These are phyloP conservation scores for Peromyscus aztecus DNA, from an alignment of 2,797 vertebrate species.

Conservation along the genomic window DNA sequence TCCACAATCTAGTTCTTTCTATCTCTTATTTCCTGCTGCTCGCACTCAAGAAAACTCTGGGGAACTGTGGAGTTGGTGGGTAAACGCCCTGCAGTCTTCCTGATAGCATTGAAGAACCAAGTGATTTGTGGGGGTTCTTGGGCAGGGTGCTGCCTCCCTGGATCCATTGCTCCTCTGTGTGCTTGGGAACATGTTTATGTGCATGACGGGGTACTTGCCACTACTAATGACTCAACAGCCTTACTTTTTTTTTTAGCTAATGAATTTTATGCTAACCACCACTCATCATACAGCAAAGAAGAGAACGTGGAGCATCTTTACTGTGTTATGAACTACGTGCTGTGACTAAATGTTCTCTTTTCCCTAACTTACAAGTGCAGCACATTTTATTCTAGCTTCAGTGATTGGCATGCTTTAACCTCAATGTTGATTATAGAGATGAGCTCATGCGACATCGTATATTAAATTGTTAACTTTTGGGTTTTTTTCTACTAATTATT, in stretches of 20 bases:
- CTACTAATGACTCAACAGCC: conserved; percentile 62
- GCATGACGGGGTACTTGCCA: conserved; percentile 23
- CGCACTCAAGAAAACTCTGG: too few species aligned
- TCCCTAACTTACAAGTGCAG: conserved; percentile 21
- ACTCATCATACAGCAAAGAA: background rate
- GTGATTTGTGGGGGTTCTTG: background rate
- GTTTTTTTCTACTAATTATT: conserved; percentile 88
- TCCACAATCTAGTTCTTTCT: too few species aligned
- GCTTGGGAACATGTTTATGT: background rate
- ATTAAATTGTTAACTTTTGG: conserved; percentile 78
- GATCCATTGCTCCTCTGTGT: background rate
- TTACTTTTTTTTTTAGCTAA: conserved; percentile 27
- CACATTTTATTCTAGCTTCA: conserved; percentile 56
- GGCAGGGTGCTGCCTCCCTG: background rate
- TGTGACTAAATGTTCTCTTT: conserved; percentile 26
- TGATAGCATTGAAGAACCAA: background rate
- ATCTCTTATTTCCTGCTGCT: too few species aligned
- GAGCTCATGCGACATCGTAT: conserved; percentile 38
- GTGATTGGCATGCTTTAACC: background rate
- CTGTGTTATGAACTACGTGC: background rate
- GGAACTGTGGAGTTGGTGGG: too few species aligned
- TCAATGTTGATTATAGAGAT: conserved; percentile 47
- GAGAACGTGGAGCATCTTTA: background rate
- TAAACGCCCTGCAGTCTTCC: background rate
- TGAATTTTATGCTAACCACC: conserved; percentile 34